Conservation (phyloP, 2,797 vertebrate genomes). For the Sternarchorhynchus goeldii region DNA sequence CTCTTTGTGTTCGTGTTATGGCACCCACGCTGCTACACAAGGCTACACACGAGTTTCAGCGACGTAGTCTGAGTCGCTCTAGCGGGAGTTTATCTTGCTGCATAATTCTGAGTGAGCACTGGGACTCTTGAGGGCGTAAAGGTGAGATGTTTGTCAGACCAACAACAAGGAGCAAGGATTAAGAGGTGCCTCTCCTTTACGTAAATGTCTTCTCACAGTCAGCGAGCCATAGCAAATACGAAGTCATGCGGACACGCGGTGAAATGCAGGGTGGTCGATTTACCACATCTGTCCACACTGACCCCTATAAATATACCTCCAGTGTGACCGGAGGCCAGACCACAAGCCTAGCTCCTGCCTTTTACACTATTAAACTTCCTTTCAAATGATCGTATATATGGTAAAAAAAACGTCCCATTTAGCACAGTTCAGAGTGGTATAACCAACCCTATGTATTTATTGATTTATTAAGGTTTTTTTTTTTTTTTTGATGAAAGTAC, state of each 20-base stretch:
- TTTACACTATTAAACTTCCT: not conserved
- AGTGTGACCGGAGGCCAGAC: conserved; percentile 43
- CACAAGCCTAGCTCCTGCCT: conserved; percentile 26
- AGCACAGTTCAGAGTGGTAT: no score
- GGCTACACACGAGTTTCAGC: not conserved
- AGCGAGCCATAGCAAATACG: conserved; percentile 37
- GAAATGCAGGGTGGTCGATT: conserved; percentile 37
- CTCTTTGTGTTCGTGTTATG: not conserved
- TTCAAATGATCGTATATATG: conserved; percentile 15
- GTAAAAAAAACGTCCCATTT: not conserved
- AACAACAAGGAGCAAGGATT: not conserved
- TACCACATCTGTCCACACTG: conserved; percentile 48
- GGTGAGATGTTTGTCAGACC: conserved; percentile 42
- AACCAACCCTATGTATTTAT: no score
- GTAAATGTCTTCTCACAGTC: conserved; percentile 46
- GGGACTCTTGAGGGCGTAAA: conserved; percentile 33
- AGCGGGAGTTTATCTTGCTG: no score
- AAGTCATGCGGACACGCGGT: conserved; percentile 49
- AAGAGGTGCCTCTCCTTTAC: conserved; percentile 21
- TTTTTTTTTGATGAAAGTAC: not conserved
- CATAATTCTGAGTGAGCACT: not conserved
- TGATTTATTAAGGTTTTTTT: no score
- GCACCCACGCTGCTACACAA: not conserved
- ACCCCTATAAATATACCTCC: conserved; percentile 59
- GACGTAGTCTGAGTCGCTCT: no score